Conservation (phyloP, 2,797 vertebrate genomes). For the Rhinoraja longicauda region DNA sequence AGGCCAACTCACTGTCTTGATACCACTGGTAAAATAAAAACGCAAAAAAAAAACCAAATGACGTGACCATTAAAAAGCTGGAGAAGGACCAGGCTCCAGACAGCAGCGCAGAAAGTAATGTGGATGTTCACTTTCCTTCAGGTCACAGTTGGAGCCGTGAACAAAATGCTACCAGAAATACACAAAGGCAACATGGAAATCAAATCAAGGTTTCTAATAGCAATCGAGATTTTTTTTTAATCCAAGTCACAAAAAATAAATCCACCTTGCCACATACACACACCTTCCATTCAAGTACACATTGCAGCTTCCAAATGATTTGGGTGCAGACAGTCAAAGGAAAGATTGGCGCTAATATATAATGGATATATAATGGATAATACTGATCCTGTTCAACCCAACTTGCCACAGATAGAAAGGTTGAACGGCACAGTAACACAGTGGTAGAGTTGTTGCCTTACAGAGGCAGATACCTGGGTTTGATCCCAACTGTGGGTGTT, state of each 20-base stretch:
- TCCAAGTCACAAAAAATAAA: neutral
- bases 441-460: too few species aligned
- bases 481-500: too few species aligned
- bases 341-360: neutral
- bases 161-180: neutral
- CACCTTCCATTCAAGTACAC: neutral
- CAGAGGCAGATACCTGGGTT: too few species aligned
- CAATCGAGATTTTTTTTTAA: neutral
- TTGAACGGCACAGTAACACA: too few species aligned
- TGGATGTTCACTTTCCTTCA: neutral
- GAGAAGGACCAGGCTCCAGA: constrained; percentile 12
- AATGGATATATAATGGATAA: neutral
- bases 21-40: constrained; percentile 30
- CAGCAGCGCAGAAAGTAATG: neutral
- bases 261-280: neutral
- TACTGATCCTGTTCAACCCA: neutral
- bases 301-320: neutral
- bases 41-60: neutral
- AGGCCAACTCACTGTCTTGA: constrained; percentile 54
- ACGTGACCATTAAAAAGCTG: neutral
- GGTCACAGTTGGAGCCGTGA: neutral
- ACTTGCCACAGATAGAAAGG: too few species aligned
- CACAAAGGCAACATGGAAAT: neutral
- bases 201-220: neutral
- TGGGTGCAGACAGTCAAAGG: neutral